Evolutionary conservation across 2,797 vertebrate species (phyloP), one percentile per base, ranked within the genome.

Genomic region (Manis pentadactyla): DNA sequence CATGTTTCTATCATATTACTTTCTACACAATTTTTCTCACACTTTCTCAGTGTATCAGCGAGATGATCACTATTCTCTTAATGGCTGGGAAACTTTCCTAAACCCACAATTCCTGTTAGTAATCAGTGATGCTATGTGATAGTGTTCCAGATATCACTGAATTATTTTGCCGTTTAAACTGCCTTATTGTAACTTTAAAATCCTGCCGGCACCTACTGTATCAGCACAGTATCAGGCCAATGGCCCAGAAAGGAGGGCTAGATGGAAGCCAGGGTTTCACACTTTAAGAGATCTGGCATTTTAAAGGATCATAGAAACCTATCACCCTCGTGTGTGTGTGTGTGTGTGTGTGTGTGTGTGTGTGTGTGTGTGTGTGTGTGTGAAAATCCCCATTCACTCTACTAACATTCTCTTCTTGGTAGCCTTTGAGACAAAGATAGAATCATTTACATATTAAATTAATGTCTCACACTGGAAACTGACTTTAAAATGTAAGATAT

Each of bases 401-500:
- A 75, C 17, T 64, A 31, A 7, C 19, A 69, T 82, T 87, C 37
- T 74, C 17, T 42, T 89, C 4, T 39, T 74, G 55, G 46, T 85
- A 82, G 4, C 14, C 25, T 61, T 75, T 14, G 25, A 84, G 13
- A 94, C 2, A 94, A 78, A 77, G 18, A 57, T 1, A 86, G 51
- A 96, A 85, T 2, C 5, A 39, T 57, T 69, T 59, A 37, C n/a
- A 61, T 92, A 42, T 57, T 61, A 93, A 90, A 78, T 34, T 68
- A 51, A 49, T 59, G 37, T 39, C 12, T 69, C 39, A 49, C 3
- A 64, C 4, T 23, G 42, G 37, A 85, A 94, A 42, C 4, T 82
- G n/a, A 68, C 66, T 93, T 87, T 59, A 42, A 86, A 87, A 90
- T 89, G 4, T 51, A 93, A 83, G 55, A 31, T 94, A 74, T 29